Base-by-base conservation (phyloP, 2,113 vertebrate species). In the Abramis brama region DNA sequence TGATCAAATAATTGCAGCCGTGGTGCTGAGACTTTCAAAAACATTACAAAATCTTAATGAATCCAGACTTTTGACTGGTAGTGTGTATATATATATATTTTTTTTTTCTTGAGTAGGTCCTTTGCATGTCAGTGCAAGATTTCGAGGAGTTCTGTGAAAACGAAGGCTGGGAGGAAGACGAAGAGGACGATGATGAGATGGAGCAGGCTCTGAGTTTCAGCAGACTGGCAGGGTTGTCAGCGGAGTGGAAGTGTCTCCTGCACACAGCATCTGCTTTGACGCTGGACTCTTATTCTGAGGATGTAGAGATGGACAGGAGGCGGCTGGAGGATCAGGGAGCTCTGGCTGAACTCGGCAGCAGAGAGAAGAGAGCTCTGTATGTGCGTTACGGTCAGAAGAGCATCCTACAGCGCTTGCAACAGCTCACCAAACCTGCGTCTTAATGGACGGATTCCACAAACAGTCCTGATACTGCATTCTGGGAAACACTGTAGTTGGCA, bases 341-440 rank as follows among this genome's bases (percentile, higher is more conserved):
- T 1, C 92, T 95, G 0, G 66, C 85, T 12, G 88, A 87, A 27
- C 94, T 97, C 82, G 94, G 91, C 84, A 88, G 83, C 74, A 93
- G 97, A 79, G 95, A 97, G 89, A 94, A 92, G 86, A 94, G 94
- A 7, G 96, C 97, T 0, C 90, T 99, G 89, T 96, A 98, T 0
- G 97, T 98, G 47, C 95, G 96, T 45, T 96, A 95, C 0, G 97
- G 97, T 2, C 97, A 99, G 93, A 99, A 97, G 83, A 94, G 79
- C 89, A 97, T 99, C 89, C 85, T 99, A 86, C 86, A 95, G 27
- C 93, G 90, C 68, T 78, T 98, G 55, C 85, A 97, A 19, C 92
- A 96, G 84, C 90, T 97, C 87, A 92, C 96, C 0, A 30, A 87
- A 64, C 47, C 86, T 6, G 39, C 17, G 10, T 9, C 27, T 75